phyloP scores from a whole-genome alignment of 2,113 vertebrate genomes.

The Sphyrna mokarran region DNA sequence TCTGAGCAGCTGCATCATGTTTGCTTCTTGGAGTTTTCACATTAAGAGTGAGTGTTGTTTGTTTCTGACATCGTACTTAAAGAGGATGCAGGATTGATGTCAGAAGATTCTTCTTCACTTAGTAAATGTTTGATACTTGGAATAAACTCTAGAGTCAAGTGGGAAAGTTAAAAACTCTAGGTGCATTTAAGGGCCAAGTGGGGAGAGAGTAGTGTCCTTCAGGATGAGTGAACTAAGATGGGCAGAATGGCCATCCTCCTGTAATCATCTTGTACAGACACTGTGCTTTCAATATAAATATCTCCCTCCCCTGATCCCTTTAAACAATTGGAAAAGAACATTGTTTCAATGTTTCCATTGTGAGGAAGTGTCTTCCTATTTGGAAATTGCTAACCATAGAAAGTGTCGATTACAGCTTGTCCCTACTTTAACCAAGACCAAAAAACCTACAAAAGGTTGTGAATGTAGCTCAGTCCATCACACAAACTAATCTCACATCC shows the following conservation, averaged over 20 bases:
- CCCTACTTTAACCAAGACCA: too few species aligned
- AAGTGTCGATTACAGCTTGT: too few species aligned
- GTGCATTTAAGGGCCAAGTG: neutral
- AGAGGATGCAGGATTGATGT: neutral
- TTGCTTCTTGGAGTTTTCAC: neutral
- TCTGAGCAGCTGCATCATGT: neutral
- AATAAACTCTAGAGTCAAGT: neutral
- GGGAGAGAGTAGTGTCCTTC: neutral
- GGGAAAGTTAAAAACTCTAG: neutral
- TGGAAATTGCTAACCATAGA: neutral
- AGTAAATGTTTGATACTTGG: neutral
- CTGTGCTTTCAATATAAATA: neutral
- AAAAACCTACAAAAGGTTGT: too few species aligned
- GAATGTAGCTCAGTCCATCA: too few species aligned
- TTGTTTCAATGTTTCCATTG: neutral
- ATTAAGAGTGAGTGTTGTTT: neutral
- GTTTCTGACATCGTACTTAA: neutral
- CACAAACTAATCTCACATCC: too few species aligned
- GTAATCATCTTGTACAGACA: neutral
- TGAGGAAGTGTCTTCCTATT: neutral
- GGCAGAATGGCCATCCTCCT: neutral
- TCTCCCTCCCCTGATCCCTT: too few species aligned
- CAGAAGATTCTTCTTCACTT: too few species aligned
- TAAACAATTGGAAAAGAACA: neutral
- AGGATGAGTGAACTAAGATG: neutral